These are phyloP conservation scores for Acrossocheilus fasciatus DNA, from an alignment of 2,797 vertebrate genomes.

Conservation along the genomic window DNA sequence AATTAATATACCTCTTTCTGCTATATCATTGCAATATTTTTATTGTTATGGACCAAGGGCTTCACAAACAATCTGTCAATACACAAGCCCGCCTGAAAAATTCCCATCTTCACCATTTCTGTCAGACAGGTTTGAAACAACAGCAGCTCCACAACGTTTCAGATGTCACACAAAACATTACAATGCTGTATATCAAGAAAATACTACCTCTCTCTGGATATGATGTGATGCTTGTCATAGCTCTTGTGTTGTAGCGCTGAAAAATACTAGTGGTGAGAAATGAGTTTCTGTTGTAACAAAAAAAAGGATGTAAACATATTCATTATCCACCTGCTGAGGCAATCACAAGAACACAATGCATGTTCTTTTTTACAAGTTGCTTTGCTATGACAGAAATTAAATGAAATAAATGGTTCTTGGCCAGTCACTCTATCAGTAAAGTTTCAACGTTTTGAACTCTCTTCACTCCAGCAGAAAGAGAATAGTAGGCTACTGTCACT, in stretches of 20 bases:
- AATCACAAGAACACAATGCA: conserved; percentile 28
- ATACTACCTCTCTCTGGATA: not conserved
- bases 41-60: conserved; percentile 42
- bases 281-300: conserved; percentile 14
- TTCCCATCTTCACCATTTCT: conserved; percentile 35
- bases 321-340: conserved; percentile 45
- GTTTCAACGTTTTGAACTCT: not conserved
- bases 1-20: conserved; percentile 61
- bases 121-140: conserved; percentile 9
- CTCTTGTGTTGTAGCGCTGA: not conserved
- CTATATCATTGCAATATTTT: conserved; percentile 48
- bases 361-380: not conserved
- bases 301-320: conserved; percentile 33
- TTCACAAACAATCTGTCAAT: conserved; percentile 52
- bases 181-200: conserved; percentile 20
- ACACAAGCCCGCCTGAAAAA: conserved; percentile 34
- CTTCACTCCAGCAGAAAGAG: not conserved
- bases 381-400: conserved; percentile 29
- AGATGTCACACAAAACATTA: conserved; percentile 27
- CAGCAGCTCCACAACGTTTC: conserved; percentile 19
- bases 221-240: not conserved
- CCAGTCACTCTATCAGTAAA: not conserved
- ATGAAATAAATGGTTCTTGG: not conserved
- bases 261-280: conserved; percentile 22
- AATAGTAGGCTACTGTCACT: not conserved